Conservation (phyloP, 2,797 vertebrate genomes). For the Mus spretus region DNA sequence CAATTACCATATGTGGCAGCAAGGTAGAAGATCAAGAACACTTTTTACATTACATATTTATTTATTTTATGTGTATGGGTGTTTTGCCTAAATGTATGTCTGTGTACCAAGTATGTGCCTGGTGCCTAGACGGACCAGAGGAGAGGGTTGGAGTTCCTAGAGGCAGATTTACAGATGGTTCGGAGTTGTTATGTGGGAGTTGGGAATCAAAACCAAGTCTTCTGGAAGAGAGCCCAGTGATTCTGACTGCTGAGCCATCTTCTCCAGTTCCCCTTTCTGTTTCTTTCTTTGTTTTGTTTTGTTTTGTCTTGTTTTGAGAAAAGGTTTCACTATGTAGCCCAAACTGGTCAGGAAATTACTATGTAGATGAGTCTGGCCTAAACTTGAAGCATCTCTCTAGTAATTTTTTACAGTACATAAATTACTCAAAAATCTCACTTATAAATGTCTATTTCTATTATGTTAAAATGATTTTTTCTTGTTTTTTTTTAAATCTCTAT, state of each 20-base stretch:
- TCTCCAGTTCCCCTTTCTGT: not conserved
- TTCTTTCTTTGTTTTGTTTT: not conserved
- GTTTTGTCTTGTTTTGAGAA: not conserved
- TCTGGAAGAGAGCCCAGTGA: not conserved
- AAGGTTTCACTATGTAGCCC: not conserved
- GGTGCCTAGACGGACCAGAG: not conserved
- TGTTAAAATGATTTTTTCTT: not conserved
- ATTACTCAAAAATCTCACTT: slow-evolving; percentile 35
- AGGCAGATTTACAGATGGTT: not conserved
- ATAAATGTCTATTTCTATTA: slow-evolving; percentile 50
- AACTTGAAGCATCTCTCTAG: not conserved
- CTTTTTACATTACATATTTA: not conserved
- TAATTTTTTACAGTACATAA: slow-evolving; percentile 32
- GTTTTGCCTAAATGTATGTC: not conserved
- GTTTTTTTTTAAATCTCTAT: not conserved
- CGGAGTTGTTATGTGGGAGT: not conserved
- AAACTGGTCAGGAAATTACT: not conserved
- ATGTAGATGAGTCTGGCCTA: not conserved
- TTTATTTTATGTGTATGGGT: not conserved
- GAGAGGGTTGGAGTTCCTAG: not conserved
- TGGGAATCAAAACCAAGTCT: not conserved
- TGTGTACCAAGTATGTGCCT: not conserved
- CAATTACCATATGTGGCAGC: not conserved
- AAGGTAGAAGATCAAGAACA: not conserved
- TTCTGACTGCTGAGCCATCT: not conserved